phyloP scores from a whole-genome alignment of 2,888 invertebrate genomes.

The Aphidoletes aphidimyza region DNA sequence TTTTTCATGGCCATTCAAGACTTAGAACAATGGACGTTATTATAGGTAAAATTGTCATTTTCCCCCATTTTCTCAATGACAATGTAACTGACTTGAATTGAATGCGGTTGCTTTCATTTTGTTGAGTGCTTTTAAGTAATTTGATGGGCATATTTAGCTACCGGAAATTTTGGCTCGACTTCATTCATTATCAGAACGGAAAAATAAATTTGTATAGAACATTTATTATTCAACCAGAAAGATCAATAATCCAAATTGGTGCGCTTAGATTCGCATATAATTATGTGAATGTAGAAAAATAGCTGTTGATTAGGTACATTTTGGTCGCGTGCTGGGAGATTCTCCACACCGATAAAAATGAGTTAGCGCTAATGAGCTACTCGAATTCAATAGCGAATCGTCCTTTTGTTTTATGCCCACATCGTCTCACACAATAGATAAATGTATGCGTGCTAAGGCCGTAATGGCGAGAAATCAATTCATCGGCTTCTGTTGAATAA shows the following conservation, averaged over 20 bases:
- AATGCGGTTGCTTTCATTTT: not conserved
- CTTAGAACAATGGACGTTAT: not conserved
- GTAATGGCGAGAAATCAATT: not conserved
- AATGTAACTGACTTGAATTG: conserved; percentile 6
- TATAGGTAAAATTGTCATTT: not conserved
- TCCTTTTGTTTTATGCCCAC: not conserved
- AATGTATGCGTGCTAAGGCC: not conserved
- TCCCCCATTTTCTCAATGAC: not conserved
- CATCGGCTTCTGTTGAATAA: not conserved
- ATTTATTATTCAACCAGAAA: no score
- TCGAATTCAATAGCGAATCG: not conserved
- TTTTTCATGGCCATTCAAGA: not conserved
- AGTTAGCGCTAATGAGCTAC: not conserved
- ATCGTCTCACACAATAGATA: conserved; percentile 19
- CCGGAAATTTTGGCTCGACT: no score
- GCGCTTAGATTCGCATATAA: not conserved
- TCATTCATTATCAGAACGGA: no score
- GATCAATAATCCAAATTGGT: no score
- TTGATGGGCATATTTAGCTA: no score
- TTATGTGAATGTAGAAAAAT: not conserved
- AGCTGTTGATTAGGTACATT: not conserved
- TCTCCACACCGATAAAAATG: not conserved
- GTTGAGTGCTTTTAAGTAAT: not conserved
- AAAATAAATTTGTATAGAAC: no score
- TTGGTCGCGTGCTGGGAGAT: not conserved